Percentiles rank a stretch among this genome's conserved stretches.
Evolutionary conservation across 2,888 invertebrate genomes (phyloP).

Genomic region (Lasioglossum leucozonium): DNA sequence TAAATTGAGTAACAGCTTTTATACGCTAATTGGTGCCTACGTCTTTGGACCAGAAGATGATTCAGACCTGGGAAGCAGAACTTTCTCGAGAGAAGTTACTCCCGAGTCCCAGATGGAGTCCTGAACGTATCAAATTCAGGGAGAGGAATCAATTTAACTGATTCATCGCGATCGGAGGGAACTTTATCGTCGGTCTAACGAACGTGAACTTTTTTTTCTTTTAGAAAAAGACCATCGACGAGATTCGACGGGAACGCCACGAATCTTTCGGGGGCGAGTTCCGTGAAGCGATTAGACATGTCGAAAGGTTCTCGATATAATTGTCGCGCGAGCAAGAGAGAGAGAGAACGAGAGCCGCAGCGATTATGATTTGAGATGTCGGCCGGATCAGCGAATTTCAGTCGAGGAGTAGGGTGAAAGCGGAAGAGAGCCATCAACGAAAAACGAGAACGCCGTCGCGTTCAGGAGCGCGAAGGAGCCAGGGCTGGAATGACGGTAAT

Average conservation of each 20-base stretch:
- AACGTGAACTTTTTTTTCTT: neutral
- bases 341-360: neutral
- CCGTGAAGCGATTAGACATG: neutral
- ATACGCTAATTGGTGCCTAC: neutral
- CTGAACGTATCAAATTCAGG: neutral
- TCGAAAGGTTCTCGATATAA: constrained; percentile 6
- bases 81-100: neutral
- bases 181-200: neutral
- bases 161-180: neutral
- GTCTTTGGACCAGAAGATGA: neutral
- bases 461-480: constrained; percentile 19
- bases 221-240: neutral
- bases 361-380: constrained; percentile 45
- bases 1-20: neutral
- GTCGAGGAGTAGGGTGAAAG: neutral
- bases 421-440: constrained; percentile 10
- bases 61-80: neutral
- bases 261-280: neutral
- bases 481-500: constrained; percentile 36
- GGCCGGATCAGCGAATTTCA: constrained; percentile 53
- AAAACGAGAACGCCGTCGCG: constrained; percentile 27
- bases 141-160: neutral
- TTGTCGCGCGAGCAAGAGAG: neutral
- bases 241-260: neutral
- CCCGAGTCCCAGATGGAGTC: neutral